Evolutionary conservation across 2,797 vertebrate genomes (phyloP).

Genomic region (Fratercula arctica): DNA sequence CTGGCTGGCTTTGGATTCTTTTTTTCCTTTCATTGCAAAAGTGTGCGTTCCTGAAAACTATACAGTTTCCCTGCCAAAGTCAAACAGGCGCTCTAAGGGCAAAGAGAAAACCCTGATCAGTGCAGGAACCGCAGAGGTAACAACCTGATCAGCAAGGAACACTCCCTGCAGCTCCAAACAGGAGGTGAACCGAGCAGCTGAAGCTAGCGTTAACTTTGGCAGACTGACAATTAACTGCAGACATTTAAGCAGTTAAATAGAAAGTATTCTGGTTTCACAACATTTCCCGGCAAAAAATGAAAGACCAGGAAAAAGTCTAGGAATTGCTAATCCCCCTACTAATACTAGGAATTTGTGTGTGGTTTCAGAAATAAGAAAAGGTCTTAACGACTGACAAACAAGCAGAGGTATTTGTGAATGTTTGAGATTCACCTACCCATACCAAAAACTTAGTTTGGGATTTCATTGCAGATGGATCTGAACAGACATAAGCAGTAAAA

Average conservation of each 20-base stretch:
- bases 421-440: not conserved
- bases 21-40: not conserved
- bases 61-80: not conserved
- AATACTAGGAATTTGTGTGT: not conserved
- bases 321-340: not conserved
- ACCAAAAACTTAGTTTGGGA: not conserved
- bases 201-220: not conserved
- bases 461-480: not conserved
- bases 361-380: not conserved
- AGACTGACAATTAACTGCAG: not conserved
- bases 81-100: too few species aligned
- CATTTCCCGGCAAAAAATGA: not conserved
- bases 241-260: not conserved
- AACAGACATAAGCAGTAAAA: not conserved
- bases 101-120: not conserved
- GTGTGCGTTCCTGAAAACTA: not conserved
- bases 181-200: not conserved
- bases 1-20: fast-evolving
- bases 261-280: not conserved
- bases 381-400: not conserved
- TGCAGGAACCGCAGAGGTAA: not conserved
- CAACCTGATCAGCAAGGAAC: not conserved
- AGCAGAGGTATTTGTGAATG: not conserved
- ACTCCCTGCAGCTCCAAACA: not conserved
- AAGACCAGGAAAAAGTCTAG: not conserved